phyloP scores from a whole-genome alignment of 2,888 invertebrate genomes.

The Leuctra nigra region DNA sequence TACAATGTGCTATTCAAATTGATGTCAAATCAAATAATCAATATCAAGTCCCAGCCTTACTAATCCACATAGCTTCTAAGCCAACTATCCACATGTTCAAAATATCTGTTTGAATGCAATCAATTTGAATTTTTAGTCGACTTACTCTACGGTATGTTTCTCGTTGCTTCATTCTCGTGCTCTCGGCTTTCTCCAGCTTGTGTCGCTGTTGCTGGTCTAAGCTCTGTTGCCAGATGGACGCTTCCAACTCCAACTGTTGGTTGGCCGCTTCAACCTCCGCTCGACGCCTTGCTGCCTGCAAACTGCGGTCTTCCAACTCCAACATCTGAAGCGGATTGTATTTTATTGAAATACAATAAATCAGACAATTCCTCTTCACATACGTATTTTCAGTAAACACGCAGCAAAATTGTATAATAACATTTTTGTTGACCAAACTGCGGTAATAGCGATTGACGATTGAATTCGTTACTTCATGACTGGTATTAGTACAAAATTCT shows the following conservation, averaged over 20 bases:
- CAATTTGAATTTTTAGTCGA: too few species aligned
- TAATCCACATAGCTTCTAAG: too few species aligned
- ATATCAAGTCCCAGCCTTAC: too few species aligned
- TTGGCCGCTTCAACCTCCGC: slow-evolving; percentile 30
- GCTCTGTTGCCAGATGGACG: slow-evolving; percentile 29
- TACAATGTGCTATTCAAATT: too few species aligned
- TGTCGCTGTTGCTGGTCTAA: slow-evolving; percentile 29
- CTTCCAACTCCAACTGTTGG: slow-evolving; percentile 29
- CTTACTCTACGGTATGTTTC: slow-evolving; percentile 30
- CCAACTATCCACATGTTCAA: too few species aligned
- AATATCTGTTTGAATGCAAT: too few species aligned
- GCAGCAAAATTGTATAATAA: too few species aligned
- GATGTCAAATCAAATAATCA: too few species aligned
- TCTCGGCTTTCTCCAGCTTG: slow-evolving; percentile 30
- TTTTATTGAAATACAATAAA: too few species aligned
- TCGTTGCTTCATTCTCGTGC: slow-evolving; percentile 25
- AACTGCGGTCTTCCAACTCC: slow-evolving; percentile 29
- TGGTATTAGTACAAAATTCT: background rate
- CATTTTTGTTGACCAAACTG: too few species aligned
- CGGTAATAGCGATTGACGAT: too few species aligned
- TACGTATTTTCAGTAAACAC: too few species aligned
- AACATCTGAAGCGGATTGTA: slow-evolving; percentile 27
- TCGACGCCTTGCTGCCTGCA: slow-evolving; percentile 26
- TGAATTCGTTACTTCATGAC: background rate
- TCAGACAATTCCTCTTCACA: background rate